These are phyloP conservation scores for Ochropleura leucogaster DNA, from an alignment of 2,888 invertebrate species.

Conservation along the genomic window DNA sequence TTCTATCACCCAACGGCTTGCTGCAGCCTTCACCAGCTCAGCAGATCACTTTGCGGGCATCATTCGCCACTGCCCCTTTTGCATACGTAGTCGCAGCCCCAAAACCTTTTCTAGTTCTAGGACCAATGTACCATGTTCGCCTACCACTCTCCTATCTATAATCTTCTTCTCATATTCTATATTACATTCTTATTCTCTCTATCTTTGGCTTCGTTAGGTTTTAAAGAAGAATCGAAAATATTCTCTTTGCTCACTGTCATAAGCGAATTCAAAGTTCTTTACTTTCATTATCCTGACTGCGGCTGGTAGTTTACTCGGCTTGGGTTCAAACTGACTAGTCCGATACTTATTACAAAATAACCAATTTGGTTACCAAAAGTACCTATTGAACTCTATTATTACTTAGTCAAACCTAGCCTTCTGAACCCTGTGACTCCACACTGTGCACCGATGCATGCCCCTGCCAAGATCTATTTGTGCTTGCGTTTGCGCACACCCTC, in stretches of 20 bases:
- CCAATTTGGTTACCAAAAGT: not conserved
- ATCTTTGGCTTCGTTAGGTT: not conserved
- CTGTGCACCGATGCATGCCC: conserved; percentile 50
- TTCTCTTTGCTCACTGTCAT: not conserved
- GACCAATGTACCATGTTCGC: not conserved
- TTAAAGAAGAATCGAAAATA: not conserved
- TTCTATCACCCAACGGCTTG: not conserved
- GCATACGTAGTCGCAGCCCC: not conserved
- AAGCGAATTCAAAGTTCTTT: not conserved
- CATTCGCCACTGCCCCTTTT: not conserved
- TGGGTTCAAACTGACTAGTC: not conserved
- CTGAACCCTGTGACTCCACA: conserved; percentile 7
- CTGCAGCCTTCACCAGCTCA: not conserved
- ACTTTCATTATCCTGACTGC: not conserved
- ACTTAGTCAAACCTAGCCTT: conserved; percentile 16
- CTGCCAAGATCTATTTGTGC: conserved; percentile 78
- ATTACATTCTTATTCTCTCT: too few relatives aligned
- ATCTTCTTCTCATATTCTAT: too few relatives aligned
- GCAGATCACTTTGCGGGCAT: not conserved
- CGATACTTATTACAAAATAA: not conserved
- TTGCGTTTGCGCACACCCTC: conserved; percentile 57
- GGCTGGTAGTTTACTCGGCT: too few relatives aligned
- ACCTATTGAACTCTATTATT: not conserved
- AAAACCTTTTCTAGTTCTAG: not conserved
- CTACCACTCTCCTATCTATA: too few relatives aligned